Base-by-base conservation (phyloP, 2,797 vertebrate species). In the Sitta carolinensis region DNA sequence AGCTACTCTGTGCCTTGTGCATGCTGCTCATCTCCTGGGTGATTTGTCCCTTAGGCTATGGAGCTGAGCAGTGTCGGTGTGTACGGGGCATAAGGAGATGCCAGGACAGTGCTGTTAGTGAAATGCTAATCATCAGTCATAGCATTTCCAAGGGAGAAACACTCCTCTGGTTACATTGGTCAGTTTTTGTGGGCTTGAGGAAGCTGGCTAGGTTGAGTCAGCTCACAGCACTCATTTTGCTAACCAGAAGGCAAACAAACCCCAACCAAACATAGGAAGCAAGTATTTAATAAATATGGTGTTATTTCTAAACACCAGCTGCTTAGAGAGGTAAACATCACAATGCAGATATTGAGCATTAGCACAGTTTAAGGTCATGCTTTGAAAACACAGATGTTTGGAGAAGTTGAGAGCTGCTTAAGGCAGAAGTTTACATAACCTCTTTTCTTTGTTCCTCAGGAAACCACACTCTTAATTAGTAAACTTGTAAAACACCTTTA, bases 31-130 rank as follows among this genome's bases (percentile, higher is more conserved):
- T 57, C 50, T 25, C 13, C 47, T 10, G 4, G 7, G 30, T 0
- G 17, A 10, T 52, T 16, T 47, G 50, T 11, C 30, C 58, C 32
- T 40, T 15, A 13, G 69, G 0, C 52, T 4, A 1, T 20, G 36
- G 58, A 51, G 29, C 55, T 5, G 34, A 45, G 80, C 10, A 36
- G 30, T 22, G 43, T 23, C 1, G 0, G 3, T 30, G 4, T 7
- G 27, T 15, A 8, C 15, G 2, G 5, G 10, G 30, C 0, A 2
- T 1, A 9, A 66, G 38, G 55, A 43, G 42, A 4, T 5, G 32
- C 45, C 20, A 7, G 25, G 50, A 25, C n/a, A 16, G 30, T 5
- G 29, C 5, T 34, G 30, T 16, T 18, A n/a, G 36, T 11, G 57
- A 54, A 58, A 26, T 15, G 21, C 54, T 42, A 3, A 22, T 12